A percentile compares a stretch with the other conserved stretches of the same genome.
Conservation (phyloP, 1,140 invertebrate species). For the Oedothorax gibbosus region DNA sequence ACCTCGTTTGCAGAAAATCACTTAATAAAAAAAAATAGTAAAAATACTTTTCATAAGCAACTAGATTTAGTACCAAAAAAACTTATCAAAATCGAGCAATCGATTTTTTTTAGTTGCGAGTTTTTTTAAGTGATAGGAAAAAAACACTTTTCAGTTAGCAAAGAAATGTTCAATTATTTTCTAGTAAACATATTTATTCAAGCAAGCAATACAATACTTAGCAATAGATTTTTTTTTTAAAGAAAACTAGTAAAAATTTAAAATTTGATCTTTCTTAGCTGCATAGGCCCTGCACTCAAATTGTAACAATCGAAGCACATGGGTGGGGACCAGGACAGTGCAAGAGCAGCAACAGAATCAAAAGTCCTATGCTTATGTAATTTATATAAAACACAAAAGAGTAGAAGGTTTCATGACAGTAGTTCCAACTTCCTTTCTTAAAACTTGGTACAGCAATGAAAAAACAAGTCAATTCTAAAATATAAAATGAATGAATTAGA, state of each 20-base stretch:
- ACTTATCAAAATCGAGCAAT: too few species aligned
- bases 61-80: too few species aligned
- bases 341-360: not conserved
- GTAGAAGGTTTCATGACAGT: slow-evolving; percentile 14
- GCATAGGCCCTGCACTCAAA: not conserved
- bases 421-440: not conserved
- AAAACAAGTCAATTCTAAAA: not conserved
- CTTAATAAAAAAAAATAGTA: too few species aligned
- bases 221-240: not conserved
- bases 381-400: slow-evolving; percentile 13
- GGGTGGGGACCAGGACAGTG: not conserved
- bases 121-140: too few species aligned
- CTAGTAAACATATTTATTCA: not conserved
- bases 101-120: too few species aligned
- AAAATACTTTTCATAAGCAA: too few species aligned
- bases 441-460: not conserved
- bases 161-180: too few species aligned
- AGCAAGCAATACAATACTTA: not conserved
- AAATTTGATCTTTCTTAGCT: not conserved
- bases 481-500: not conserved
- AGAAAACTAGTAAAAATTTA: not conserved
- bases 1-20: too few species aligned
- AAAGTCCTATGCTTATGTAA: not conserved
- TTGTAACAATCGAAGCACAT: not conserved
- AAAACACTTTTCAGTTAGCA: too few species aligned